These are phyloP conservation scores for Syrrhaptes paradoxus DNA, from an alignment of 2,113 vertebrate genomes.

Conservation along the genomic window DNA sequence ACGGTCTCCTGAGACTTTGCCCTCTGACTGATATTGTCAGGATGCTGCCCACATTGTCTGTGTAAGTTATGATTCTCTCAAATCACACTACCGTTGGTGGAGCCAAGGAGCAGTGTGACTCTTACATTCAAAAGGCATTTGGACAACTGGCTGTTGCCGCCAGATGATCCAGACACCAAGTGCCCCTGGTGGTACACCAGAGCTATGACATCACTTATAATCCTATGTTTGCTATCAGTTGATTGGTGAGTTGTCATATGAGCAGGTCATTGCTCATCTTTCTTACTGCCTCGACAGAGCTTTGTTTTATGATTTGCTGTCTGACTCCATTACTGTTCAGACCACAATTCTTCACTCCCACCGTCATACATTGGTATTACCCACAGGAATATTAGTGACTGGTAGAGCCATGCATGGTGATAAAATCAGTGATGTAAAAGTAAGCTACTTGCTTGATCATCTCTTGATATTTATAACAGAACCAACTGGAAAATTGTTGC, in stretches of 20 bases:
- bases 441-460: neutral
- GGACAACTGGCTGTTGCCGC: neutral
- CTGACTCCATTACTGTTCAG: neutral
- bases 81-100: neutral
- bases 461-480: neutral
- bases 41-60: neutral
- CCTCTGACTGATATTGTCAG: accelerated
- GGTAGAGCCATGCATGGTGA: neutral
- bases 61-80: neutral
- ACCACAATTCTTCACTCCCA: neutral
- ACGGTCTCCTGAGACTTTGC: neutral
- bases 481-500: neutral
- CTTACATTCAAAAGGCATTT: neutral
- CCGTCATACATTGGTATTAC: neutral
- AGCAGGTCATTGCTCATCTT: neutral
- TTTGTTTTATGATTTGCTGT: neutral
- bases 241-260: neutral
- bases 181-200: neutral
- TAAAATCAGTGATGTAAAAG: neutral
- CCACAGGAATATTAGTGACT: neutral
- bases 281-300: neutral
- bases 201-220: no score
- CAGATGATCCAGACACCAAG: neutral
- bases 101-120: neutral
- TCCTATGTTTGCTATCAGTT: neutral